phyloP scores from a whole-genome alignment of 2,888 invertebrate species.

The Leptopterna dolabrata region DNA sequence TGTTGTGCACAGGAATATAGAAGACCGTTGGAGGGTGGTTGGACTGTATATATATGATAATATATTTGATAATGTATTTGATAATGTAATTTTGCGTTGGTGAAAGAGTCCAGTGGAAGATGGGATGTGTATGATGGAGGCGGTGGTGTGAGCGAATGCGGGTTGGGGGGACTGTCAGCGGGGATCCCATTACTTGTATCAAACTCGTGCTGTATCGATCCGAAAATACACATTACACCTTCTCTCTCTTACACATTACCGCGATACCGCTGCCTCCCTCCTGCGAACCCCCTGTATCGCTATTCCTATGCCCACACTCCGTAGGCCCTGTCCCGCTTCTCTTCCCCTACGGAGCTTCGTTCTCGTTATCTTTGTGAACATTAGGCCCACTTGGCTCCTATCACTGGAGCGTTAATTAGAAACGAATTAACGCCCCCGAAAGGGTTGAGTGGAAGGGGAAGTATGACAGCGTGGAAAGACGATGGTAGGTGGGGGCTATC shows the following conservation, averaged over 20 bases:
- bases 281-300: not conserved
- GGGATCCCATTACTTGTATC: constrained; percentile 48
- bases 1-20: not conserved
- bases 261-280: not conserved
- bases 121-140: not conserved
- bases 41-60: constrained; percentile 25
- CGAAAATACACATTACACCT: constrained; percentile 46
- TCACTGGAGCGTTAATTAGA: constrained; percentile 44
- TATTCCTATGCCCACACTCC: not conserved
- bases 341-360: not conserved
- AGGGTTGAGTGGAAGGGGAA: not conserved
- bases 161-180: constrained; percentile 12
- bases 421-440: constrained; percentile 33
- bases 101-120: not conserved
- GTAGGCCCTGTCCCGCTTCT: not conserved
- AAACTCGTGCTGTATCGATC: constrained; percentile 48
- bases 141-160: not conserved
- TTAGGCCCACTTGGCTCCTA: constrained; percentile 40
- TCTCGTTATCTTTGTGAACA: constrained; percentile 44
- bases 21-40: not conserved
- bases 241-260: constrained; percentile 38
- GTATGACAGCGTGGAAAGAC: constrained; percentile 6
- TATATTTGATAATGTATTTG: constrained; percentile 33
- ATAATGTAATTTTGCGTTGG: constrained; percentile 22
- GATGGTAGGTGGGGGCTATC: not conserved